These are phyloP conservation scores for Glareola pratincola DNA, from an alignment of 2,113 vertebrate genomes.

Conservation along the genomic window DNA sequence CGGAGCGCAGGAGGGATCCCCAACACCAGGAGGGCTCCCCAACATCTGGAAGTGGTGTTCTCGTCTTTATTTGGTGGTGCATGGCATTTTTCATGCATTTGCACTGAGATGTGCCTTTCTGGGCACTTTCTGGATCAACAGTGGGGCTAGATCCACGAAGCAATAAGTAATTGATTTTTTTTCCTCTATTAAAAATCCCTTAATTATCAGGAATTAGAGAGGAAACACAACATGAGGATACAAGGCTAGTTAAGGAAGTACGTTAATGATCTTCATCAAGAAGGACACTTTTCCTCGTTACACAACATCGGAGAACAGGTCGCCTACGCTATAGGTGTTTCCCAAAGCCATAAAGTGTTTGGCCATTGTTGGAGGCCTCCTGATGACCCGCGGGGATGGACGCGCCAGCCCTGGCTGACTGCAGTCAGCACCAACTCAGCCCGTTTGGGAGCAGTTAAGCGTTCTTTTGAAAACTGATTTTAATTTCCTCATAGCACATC, in stretches of 20 bases:
- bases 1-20: too few relatives aligned
- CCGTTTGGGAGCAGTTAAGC: background rate
- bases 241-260: background rate
- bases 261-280: background rate
- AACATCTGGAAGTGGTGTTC: background rate
- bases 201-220: background rate
- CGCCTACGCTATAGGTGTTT: background rate
- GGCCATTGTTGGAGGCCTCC: background rate
- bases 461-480: background rate
- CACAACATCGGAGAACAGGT: background rate
- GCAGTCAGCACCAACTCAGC: background rate
- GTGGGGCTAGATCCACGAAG: background rate
- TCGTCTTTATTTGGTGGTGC: background rate
- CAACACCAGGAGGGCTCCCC: background rate
- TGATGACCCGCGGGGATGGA: background rate
- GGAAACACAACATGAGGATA: background rate
- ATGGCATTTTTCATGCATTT: background rate
- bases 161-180: background rate
- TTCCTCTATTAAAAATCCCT: background rate
- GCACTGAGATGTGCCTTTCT: background rate
- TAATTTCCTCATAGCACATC: background rate
- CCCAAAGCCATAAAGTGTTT: background rate
- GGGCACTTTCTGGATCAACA: background rate
- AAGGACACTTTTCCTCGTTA: background rate
- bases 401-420: fast-evolving